Evolutionary conservation across 2,113 vertebrate genomes (phyloP).

Genomic region (Gobius niger): DNA sequence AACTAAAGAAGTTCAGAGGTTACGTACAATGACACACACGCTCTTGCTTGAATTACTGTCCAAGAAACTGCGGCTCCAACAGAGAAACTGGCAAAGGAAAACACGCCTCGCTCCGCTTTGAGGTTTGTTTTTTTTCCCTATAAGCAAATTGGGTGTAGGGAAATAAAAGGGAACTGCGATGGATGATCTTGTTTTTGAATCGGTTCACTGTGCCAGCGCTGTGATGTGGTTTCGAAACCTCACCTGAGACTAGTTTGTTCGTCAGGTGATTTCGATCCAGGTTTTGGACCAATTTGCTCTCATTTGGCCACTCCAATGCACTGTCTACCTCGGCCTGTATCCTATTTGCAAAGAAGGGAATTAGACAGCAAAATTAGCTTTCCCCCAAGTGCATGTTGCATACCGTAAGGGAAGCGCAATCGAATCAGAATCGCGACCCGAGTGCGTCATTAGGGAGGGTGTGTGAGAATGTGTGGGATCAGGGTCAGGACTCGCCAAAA

Average conservation of each 20-base stretch:
- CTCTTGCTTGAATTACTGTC: conserved; percentile 55
- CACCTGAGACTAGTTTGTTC: conserved; percentile 32
- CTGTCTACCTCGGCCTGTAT: neutral
- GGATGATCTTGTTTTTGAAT: conserved; percentile 5
- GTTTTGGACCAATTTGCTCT: neutral
- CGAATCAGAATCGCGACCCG: no score
- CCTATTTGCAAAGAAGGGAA: neutral
- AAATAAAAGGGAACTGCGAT: conserved; percentile 25
- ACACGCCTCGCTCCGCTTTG: neutral
- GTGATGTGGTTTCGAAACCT: neutral
- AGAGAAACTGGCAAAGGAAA: conserved; percentile 7
- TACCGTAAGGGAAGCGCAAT: no score
- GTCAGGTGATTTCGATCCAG: neutral
- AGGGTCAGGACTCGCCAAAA: no score
- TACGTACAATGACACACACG: conserved; percentile 57
- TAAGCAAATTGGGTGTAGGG: conserved; percentile 11
- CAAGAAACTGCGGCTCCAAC: conserved; percentile 29
- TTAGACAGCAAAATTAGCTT: neutral
- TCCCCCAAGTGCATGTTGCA: no score
- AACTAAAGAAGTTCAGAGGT: conserved; percentile 60
- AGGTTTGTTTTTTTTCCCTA: neutral
- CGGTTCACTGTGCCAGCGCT: conserved; percentile 7
- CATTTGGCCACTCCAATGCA: neutral
- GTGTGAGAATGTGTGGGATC: no score
- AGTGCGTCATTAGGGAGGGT: no score